Conservation (phyloP, 2,113 vertebrate species). For the Patagioenas fasciata region DNA sequence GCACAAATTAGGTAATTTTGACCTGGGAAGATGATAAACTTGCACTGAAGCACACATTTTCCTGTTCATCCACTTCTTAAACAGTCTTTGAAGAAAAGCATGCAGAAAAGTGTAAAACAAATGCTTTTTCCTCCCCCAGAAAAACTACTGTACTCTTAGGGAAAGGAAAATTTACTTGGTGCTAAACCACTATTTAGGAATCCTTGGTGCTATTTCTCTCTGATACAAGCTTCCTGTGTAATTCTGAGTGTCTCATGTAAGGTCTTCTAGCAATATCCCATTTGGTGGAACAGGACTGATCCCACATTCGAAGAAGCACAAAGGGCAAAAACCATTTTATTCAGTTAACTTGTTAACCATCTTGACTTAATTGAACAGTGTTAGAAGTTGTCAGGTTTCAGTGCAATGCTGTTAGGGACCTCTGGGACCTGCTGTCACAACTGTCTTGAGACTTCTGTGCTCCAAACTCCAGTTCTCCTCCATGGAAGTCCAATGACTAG, state of each 20-base stretch:
- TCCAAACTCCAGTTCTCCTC: background rate
- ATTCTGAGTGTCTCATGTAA: background rate
- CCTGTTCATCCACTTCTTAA: background rate
- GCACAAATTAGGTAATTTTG: background rate
- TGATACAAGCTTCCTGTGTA: background rate
- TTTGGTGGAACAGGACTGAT: background rate
- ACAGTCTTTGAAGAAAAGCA: background rate
- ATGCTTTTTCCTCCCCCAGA: background rate
- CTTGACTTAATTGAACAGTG: background rate
- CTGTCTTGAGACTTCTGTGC: accelerated
- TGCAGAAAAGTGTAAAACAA: background rate
- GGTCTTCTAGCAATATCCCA: background rate
- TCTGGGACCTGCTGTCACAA: background rate
- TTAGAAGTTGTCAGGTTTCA: background rate
- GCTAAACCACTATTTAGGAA: background rate
- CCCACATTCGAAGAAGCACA: background rate
- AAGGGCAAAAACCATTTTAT: background rate
- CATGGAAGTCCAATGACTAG: background rate
- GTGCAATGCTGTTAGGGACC: background rate
- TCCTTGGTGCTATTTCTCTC: background rate
- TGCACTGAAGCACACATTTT: background rate
- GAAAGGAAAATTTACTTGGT: background rate
- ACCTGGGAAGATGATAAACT: background rate
- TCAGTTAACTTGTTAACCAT: no score
- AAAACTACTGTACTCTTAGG: background rate